phyloP scores from a whole-genome alignment of 2,113 vertebrate species.

The Rousettus leschenaultii region DNA sequence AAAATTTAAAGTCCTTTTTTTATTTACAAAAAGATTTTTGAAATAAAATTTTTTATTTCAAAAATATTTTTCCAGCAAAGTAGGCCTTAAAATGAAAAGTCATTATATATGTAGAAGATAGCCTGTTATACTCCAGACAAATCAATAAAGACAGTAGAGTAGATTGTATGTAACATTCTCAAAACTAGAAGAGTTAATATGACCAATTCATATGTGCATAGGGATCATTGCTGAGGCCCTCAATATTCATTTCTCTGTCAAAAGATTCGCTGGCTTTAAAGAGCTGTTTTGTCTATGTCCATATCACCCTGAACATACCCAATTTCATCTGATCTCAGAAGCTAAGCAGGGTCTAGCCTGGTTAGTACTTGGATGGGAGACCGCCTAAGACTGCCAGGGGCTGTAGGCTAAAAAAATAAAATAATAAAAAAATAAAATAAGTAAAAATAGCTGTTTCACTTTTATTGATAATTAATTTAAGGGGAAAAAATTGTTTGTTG shows the following conservation, averaged over 20 bases:
- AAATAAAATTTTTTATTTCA: background rate
- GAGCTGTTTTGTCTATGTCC: background rate
- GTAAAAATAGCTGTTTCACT: background rate
- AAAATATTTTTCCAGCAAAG: background rate
- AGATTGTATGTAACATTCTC: background rate
- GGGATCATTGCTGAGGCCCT: background rate
- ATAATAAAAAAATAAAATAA: background rate
- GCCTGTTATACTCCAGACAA: background rate
- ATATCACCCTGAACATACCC: too few species aligned
- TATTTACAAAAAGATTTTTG: background rate
- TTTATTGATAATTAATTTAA: background rate
- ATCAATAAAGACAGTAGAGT: background rate
- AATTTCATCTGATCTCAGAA: too few species aligned
- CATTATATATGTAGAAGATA: background rate
- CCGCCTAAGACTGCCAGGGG: too few species aligned
- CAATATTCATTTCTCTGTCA: background rate
- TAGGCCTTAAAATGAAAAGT: slow-evolving; percentile 25
- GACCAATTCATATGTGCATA: background rate
- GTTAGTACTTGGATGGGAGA: too few species aligned
- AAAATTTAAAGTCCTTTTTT: slow-evolving; percentile 29
- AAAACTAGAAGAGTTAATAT: background rate
- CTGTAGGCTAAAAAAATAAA: too few species aligned
- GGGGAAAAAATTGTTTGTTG: slow-evolving; percentile 1
- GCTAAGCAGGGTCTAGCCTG: too few species aligned
- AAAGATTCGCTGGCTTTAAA: background rate